A percentile compares a stretch with the other conserved stretches of the same genome.
phyloP scores from a whole-genome alignment of 2,888 invertebrate species.

The Agrotis ipsilon region DNA sequence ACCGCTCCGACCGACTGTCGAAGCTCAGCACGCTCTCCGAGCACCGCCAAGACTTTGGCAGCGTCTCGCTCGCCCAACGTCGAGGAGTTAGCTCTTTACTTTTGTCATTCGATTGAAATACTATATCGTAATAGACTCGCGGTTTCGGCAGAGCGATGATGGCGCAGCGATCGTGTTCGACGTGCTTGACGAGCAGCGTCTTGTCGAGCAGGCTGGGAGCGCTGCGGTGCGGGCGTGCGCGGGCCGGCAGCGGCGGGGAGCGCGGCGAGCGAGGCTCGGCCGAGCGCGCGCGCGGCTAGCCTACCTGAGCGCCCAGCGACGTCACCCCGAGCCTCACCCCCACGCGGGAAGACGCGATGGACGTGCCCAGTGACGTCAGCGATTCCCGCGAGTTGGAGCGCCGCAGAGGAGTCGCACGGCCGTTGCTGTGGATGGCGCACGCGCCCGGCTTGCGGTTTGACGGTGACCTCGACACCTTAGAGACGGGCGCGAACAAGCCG shows the following conservation, averaged over 20 bases:
- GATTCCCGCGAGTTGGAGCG: slow-evolving; percentile 97
- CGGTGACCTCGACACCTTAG: slow-evolving; percentile 97
- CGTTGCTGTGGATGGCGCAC: slow-evolving; percentile 92
- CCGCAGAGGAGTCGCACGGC: slow-evolving; percentile 91
- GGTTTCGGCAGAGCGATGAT: slow-evolving; percentile 87
- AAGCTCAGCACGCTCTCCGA: slow-evolving; percentile 85
- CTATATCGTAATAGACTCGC: slow-evolving; percentile 84
- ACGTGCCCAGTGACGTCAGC: slow-evolving; percentile 93
- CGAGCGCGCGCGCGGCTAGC: slow-evolving; percentile 91
- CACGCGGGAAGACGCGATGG: slow-evolving; percentile 91
- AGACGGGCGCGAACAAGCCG: slow-evolving; percentile 98
- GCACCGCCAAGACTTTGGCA: slow-evolving; percentile 87
- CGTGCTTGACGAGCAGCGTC: slow-evolving; percentile 85
- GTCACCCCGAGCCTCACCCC: slow-evolving; percentile 95
- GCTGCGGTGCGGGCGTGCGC: slow-evolving; percentile 78
- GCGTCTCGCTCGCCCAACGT: slow-evolving; percentile 84
- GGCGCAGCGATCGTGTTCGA: slow-evolving; percentile 86
- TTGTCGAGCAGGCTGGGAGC: slow-evolving; percentile 86
- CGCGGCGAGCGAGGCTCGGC: slow-evolving; percentile 82
- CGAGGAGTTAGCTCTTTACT: slow-evolving; percentile 80
- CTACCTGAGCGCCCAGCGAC: slow-evolving; percentile 93
- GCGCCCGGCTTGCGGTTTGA: slow-evolving; percentile 93
- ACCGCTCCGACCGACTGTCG: slow-evolving; percentile 76
- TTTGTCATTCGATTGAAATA: slow-evolving; percentile 75
- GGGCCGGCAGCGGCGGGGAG: slow-evolving; percentile 75